Conservation (phyloP, 2,113 vertebrate genomes). For the Eolophus roseicapilla region DNA sequence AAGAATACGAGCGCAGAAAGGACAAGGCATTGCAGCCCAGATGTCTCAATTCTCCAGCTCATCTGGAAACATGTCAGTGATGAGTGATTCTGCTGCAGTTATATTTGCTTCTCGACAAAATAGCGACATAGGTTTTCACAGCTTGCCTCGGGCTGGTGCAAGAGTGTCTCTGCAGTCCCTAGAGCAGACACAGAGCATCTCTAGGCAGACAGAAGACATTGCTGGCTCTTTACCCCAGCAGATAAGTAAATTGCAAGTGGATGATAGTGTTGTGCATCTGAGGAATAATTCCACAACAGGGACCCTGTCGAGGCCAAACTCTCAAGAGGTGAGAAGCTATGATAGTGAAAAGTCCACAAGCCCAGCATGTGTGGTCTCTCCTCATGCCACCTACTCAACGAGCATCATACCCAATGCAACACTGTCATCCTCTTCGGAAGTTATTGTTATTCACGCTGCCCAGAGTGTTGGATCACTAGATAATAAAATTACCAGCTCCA, state of each 20-base stretch:
- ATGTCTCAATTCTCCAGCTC: conserved; percentile 89
- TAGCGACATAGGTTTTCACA: conserved; percentile 84
- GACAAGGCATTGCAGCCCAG: conserved; percentile 93
- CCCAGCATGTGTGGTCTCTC: conserved; percentile 85
- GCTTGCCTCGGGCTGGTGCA: conserved; percentile 85
- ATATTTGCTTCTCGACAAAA: conserved; percentile 76
- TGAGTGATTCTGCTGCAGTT: conserved; percentile 79
- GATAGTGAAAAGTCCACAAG: conserved; percentile 70
- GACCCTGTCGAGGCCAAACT: conserved; percentile 78
- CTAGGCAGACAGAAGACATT: conserved; percentile 72
- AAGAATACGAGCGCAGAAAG: conserved; percentile 92
- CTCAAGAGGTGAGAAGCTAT: conserved; percentile 82
- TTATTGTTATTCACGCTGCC: conserved; percentile 82
- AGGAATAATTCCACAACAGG: conserved; percentile 69
- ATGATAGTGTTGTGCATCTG: conserved; percentile 78
- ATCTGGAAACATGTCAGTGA: conserved; percentile 89
- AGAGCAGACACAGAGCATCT: conserved; percentile 75
- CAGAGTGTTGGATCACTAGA: conserved; percentile 65
- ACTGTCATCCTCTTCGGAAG: conserved; percentile 83
- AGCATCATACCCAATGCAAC: conserved; percentile 91
- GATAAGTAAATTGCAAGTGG: conserved; percentile 78
- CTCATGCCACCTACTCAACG: conserved; percentile 86
- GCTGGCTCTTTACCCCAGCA: conserved; percentile 68
- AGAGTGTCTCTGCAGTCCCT: conserved; percentile 84
- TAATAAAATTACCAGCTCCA: conserved; percentile 49